phyloP scores from a whole-genome alignment of 2,888 invertebrate species.

The Tortricodes alternella region DNA sequence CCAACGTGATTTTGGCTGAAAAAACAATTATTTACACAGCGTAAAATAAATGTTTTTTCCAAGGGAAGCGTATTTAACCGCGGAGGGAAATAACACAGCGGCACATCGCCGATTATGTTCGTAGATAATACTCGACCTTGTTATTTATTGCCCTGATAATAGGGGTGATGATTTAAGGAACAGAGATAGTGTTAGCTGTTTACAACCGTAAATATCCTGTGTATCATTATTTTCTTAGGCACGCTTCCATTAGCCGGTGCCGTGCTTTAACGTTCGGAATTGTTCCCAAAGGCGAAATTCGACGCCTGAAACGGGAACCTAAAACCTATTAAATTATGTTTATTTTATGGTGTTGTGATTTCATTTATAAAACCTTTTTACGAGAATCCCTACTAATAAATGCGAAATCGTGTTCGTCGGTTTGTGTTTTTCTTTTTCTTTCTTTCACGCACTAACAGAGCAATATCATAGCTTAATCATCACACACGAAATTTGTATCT shows the following conservation, averaged over 20 bases:
- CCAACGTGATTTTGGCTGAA: slow-evolving; percentile 33
- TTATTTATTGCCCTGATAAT: slow-evolving; percentile 74
- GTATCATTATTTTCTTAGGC: slow-evolving; percentile 54
- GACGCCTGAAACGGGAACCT: not conserved
- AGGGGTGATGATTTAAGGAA: slow-evolving; percentile 74
- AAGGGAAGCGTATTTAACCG: slow-evolving; percentile 66
- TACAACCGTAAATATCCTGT: slow-evolving; percentile 67
- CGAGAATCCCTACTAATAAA: not conserved
- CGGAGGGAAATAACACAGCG: slow-evolving; percentile 67
- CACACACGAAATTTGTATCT: too few species aligned
- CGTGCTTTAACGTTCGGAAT: not conserved
- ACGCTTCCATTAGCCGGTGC: not conserved
- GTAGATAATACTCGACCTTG: slow-evolving; percentile 62
- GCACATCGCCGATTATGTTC: slow-evolving; percentile 71
- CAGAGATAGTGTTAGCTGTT: slow-evolving; percentile 67
- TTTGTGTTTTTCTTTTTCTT: too few species aligned
- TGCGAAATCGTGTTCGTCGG: too few species aligned
- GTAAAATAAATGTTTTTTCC: slow-evolving; percentile 64
- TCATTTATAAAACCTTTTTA: not conserved
- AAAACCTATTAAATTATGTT: not conserved
- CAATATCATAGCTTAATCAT: too few species aligned
- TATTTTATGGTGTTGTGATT: slow-evolving; percentile 2
- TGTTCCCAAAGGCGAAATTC: slow-evolving; percentile 5
- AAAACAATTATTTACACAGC: slow-evolving; percentile 48
- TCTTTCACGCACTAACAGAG: too few species aligned